Evolutionary conservation across 1,140 invertebrate species (phyloP).

Genomic region (Panonychus citri): DNA sequence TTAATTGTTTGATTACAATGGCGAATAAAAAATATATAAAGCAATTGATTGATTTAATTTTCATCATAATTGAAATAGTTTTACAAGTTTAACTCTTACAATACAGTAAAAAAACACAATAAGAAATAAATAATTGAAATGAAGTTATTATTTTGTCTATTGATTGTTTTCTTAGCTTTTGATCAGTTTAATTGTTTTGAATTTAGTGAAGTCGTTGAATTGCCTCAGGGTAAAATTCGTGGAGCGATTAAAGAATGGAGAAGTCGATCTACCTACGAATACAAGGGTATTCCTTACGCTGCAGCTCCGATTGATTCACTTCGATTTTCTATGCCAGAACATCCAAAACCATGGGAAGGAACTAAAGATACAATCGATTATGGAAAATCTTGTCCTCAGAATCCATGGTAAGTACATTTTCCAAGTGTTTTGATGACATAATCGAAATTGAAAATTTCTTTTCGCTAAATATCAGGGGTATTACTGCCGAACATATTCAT

Average conservation of each 20-base stretch:
- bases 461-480: no score
- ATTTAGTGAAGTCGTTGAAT: no score
- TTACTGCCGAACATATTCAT: slow-evolving; percentile 22
- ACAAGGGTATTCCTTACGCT: not conserved
- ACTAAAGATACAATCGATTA: not conserved
- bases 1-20: no score
- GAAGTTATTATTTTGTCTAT: no score
- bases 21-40: no score
- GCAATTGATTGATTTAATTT: no score
- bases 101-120: no score
- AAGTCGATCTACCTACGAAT: not conserved
- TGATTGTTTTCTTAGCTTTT: no score
- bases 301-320: not conserved
- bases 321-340: not conserved
- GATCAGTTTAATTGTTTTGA: no score
- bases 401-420: not conserved
- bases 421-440: not conserved
- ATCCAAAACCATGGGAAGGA: not conserved
- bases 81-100: no score
- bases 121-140: no score
- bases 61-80: no score
- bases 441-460: slow-evolving; percentile 4
- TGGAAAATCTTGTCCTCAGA: not conserved
- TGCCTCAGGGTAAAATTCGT: not conserved
- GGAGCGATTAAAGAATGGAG: not conserved